Base-by-base conservation (phyloP, 2,113 vertebrate species). In the Psilopogon haemacephalus region DNA sequence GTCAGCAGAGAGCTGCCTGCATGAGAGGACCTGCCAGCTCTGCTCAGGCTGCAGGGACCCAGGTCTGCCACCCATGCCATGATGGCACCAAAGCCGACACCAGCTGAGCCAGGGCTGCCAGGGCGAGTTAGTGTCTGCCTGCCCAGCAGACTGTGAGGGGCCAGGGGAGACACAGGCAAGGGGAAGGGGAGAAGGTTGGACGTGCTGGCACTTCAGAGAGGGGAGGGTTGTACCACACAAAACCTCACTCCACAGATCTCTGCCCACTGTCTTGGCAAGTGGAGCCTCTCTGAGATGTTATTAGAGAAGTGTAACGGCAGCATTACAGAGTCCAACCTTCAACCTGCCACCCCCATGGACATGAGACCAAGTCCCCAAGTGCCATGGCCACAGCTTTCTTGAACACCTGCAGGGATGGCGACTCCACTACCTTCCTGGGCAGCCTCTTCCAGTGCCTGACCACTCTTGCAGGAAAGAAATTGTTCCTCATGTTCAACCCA, bases 191-290 rank as follows among this genome's bases (percentile, higher is more conserved):
- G 11, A 5, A 21, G 12, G 1, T 2, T 11, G 67, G 52, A 35
- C 5, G 10, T 0, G 3, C 0, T 4, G 71, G 67, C 55, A 15
- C 52, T 21, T 9, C 2, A 6, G 77, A n/a, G 77, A 2, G 1
- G 23, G 35, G 48, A 72, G 33, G 6, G 33, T 1, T 6, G 56
- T 7, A 16, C 3, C 18, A 60, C n/a, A 76, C 26, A 24, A 48
- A 48, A 37, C 30, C 35, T 23, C 4, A 0, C 9, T 12, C 18
- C 11, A 13, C 9, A 8, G 23, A 38, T 27, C 37, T 33, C 33
- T 7, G 33, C 5, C 12, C 10, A 2, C 0, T 68, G 14, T 2
- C 0, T 7, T 8, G 59, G 14, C 13, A 65, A 15, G 0, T 0
- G 52, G 35, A 63, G 52, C 64, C 67, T 6, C 37, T 6, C 0